Percentiles rank a stretch among this genome's conserved stretches.
Conservation (phyloP, 2,888 invertebrate species). For the Lacanobia oleracea region DNA sequence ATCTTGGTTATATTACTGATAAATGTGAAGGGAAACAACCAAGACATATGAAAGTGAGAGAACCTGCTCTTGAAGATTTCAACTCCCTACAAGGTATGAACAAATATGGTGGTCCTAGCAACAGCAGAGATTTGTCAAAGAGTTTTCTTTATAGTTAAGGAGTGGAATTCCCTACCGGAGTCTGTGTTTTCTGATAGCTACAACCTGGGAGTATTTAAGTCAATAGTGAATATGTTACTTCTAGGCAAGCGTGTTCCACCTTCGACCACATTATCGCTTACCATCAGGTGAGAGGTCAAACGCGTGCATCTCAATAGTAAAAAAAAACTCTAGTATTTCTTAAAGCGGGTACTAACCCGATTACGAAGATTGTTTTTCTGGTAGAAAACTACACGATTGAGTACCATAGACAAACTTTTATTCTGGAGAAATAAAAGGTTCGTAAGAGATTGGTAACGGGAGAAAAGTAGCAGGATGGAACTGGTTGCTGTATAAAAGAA, state of each 20-base stretch:
- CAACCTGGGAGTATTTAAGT: too few relatives aligned
- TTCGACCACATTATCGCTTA: too few relatives aligned
- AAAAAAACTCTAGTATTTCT: too few relatives aligned
- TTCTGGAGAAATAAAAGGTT: neutral
- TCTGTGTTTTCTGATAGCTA: too few relatives aligned
- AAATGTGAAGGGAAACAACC: neutral
- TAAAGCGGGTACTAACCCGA: too few relatives aligned
- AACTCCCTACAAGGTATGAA: neutral
- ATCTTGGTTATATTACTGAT: conserved; percentile 5
- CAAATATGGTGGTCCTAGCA: neutral
- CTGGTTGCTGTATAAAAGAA: neutral
- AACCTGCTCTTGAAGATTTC: neutral
- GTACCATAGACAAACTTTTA: neutral
- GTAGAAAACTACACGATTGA: neutral
- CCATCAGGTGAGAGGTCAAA: too few relatives aligned
- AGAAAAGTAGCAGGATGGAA: neutral
- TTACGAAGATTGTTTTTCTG: neutral
- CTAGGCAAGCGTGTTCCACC: too few relatives aligned
- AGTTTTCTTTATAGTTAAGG: too few relatives aligned
- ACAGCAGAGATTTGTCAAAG: neutral
- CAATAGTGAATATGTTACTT: too few relatives aligned
- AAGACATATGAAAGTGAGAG: neutral
- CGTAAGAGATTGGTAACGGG: neutral
- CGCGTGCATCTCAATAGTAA: too few relatives aligned
- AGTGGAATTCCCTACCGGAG: too few relatives aligned